A percentile compares a stretch with the other conserved stretches of the same genome.
Evolutionary conservation across 2,113 vertebrate species (phyloP).

Genomic region (Albula goreensis): DNA sequence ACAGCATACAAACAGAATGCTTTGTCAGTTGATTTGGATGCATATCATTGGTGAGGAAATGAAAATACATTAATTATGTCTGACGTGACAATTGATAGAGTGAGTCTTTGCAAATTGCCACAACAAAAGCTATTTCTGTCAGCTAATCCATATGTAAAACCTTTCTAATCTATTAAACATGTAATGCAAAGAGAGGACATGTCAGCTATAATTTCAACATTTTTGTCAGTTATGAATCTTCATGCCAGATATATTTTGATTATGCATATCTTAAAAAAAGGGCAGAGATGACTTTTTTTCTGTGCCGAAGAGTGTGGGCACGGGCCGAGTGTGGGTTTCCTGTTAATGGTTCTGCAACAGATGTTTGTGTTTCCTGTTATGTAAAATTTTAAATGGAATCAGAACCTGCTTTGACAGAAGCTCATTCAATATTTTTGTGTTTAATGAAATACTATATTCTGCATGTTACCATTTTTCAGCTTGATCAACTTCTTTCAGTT

Average conservation of each 20-base stretch:
- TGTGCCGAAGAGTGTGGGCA: no score
- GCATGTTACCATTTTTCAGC: no score
- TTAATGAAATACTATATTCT: no score
- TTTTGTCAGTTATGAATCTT: conserved; percentile 46
- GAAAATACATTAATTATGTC: conserved; percentile 63
- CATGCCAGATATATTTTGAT: conserved; percentile 42
- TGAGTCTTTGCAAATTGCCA: conserved; percentile 63
- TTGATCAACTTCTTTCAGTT: no score
- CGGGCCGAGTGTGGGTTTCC: no score
- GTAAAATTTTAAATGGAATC: no score
- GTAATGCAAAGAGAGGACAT: conserved; percentile 49
- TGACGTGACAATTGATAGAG: conserved; percentile 69
- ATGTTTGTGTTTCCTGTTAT: no score
- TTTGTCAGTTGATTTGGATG: conserved; percentile 63
- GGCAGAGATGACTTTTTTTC: no score
- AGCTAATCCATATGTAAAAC: conserved; percentile 58
- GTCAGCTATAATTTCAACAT: conserved; percentile 51
- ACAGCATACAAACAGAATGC: conserved; percentile 49
- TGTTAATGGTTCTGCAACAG: no score
- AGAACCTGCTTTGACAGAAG: no score
- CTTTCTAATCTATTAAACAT: conserved; percentile 52
- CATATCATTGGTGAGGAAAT: conserved; percentile 59
- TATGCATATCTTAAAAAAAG: no score
- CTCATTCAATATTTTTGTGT: no score
- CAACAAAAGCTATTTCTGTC: conserved; percentile 62